Evolutionary conservation across 2,888 invertebrate species (phyloP), one percentile per base, ranked within the genome.

Genomic region (Corbicula japonica): DNA sequence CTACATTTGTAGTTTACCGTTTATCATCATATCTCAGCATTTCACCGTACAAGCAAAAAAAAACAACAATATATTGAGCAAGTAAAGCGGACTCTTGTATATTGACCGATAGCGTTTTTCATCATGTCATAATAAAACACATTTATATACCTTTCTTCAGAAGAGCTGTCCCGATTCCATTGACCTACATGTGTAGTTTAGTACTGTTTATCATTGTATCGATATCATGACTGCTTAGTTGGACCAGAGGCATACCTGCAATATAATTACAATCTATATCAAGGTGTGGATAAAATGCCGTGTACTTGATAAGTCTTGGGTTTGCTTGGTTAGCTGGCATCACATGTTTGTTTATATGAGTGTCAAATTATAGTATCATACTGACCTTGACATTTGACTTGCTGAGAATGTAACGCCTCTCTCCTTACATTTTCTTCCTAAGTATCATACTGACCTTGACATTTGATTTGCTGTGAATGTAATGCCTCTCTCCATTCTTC

Each of bases 401-500:
- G 10, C 10, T 41, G 41, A 41, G 15, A 10, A 41, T 41, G 41
- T 18, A 60, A 21, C 21, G 21, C 32, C n/a, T 35, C 23, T 61
- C 21, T 61, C 35, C 35, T 21, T 35, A 34, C 61, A 38, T 21
- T 61, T 61, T 61, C 61, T 38, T 30, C 56, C 8, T 38, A 12
- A 38, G 8, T 8, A 38, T 12, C 18, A 21, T 10, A 58, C 58
- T 62, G 41, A 80, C 80, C 72, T 72, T 76, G 65, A 69, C 72
- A 79, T 52, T 83, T 80, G n/a, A 68, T 72, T 6, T 54, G 61
- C 66, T 84, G 87, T 28, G 97, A 96, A 86, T 96, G 96, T 85
- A 98, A 97, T 2, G 98, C 97, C 92, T 98, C 98, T 86, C 97
- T 96, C 98, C 98, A 98, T 92, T 98, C 98, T 83, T 97, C 96